phyloP scores from a whole-genome alignment of 2,113 vertebrate genomes.

The Neolamprologus kungweensis region DNA sequence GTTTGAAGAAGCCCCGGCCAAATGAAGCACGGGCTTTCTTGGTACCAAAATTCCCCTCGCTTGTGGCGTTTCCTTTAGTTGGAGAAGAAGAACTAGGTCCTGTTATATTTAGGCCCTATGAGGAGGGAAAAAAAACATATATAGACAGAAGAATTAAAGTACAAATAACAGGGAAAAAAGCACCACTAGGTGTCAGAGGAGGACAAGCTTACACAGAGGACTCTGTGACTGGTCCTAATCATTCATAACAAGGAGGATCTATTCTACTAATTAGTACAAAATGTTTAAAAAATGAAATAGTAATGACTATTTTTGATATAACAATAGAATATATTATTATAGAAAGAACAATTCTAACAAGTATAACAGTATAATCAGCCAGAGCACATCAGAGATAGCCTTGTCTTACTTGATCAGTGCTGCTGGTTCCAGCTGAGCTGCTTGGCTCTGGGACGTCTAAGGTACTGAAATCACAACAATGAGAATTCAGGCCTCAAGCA shows the following conservation, averaged over 20 bases:
- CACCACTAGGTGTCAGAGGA: conserved; percentile 32
- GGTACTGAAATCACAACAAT: conserved; percentile 62
- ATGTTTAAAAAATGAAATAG: background rate
- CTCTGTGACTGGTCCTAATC: background rate
- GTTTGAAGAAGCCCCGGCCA: conserved; percentile 91
- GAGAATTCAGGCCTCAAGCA: background rate
- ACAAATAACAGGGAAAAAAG: background rate
- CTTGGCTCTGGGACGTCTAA: conserved; percentile 61
- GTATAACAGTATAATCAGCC: background rate
- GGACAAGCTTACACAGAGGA: background rate
- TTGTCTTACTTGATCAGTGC: conserved; percentile 66
- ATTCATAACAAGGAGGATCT: background rate
- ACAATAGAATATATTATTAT: background rate
- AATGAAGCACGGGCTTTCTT: conserved; percentile 87
- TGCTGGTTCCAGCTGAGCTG: conserved; percentile 64
- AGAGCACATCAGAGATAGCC: background rate
- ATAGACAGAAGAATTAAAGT: background rate
- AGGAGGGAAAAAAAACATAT: background rate
- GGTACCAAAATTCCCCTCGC: conserved; percentile 77
- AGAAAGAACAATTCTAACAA: background rate
- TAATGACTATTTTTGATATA: background rate
- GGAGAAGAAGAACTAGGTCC: conserved; percentile 50
- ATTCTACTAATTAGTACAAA: background rate
- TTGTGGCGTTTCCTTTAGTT: conserved; percentile 20
- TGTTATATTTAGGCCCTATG: conserved; percentile 10